Base-by-base conservation (phyloP, 2,797 vertebrate genomes). In the Otus scops region DNA sequence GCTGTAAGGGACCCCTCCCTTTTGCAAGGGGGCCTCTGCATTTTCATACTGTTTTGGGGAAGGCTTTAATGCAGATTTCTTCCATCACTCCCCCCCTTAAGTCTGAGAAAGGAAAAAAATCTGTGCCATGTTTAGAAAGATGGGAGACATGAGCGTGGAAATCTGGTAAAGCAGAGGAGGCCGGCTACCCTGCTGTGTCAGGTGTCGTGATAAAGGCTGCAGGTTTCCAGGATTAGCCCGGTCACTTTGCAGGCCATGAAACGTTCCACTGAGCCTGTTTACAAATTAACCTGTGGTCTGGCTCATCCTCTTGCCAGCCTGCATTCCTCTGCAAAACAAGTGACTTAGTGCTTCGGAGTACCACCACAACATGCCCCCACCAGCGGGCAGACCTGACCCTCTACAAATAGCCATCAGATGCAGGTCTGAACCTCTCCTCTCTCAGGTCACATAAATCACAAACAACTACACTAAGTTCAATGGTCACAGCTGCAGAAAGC, bases 141-240 rank as follows among this genome's bases (percentile, higher is more conserved):
- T 0, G 3, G 3, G 48, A 36, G 78, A 78, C 0, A 0, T 2
- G 5, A 76, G 9, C 2, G 2, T 21, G 24, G 83, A 43, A 36
- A 65, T 59, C 27, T 26, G 60, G 34, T 50, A 76, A 27, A 76
- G 75, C 54, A 60, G 71, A 70, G 28, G 41, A 61, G 3, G 16
- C 4, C 0, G 3, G 15, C 38, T 6, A 18, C 8, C 75, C 70
- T 54, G 43, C 85, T 68, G 57, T 38, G 54, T 60, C 85, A 56
- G 85, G 47, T 36, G 61, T 41, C 65, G 13, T 0, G 2, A 67
- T 7, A 59, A 81, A 85, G 81, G 54, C 77, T 57, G 48, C 77
- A 64, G 17, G 36, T 73, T 78, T 74, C 36, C 34, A 51, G 51
- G 71, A 89, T 43, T 53, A 70, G 51, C 36, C 67, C 7, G 11